Evolutionary conservation across 2,888 invertebrate species (phyloP), one percentile per base, ranked within the genome.

Genomic region (Eudemis profundana): DNA sequence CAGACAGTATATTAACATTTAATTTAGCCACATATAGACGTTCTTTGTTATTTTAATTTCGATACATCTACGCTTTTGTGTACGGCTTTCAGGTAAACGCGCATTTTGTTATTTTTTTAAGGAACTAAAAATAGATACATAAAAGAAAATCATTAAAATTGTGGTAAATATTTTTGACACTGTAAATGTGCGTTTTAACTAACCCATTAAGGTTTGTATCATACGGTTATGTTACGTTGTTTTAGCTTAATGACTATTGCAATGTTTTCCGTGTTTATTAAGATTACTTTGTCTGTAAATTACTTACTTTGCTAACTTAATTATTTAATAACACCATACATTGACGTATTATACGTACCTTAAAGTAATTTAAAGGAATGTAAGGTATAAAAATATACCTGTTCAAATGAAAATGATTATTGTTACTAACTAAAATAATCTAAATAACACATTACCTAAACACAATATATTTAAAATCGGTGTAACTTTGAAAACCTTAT

Each of bases 1-100:
- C 87, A 81, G 80, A 74, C 71, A 73, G 80, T 81, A 82, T 81
- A 83, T 84, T 84, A 78, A 79, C 79, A 74, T 72, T 69, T 68
- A 60, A 69, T 73, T 72, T 69, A 67, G 27, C 46, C 56, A 33
- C 38, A 60, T 27, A 40, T 49, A 63, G 27, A 63, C 42, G 53
- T 53, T 33, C 36, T 49, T 61, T 49, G 14, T 54, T 38, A 17
- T 56, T 40, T 56, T 40, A 33, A 51, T 51, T n/a, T 44, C 46
- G 19, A 23, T 23, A 8, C n/a, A 23, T 47, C 2, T 47, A 5
- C 3, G 5, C n/a, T 49, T 49, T 19, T 4, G 15, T 12, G 8
- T 33, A 10, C 33, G 8, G 5, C 3, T 4, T 27, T 54, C 4
- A 27, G 15, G 5, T 7, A 23, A 23, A 40, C 3, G 17, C 2